A percentile compares a stretch with the other conserved stretches of the same genome.
Evolutionary conservation across 2,888 invertebrate genomes (phyloP).

Genomic region (Bellardia bayeri): DNA sequence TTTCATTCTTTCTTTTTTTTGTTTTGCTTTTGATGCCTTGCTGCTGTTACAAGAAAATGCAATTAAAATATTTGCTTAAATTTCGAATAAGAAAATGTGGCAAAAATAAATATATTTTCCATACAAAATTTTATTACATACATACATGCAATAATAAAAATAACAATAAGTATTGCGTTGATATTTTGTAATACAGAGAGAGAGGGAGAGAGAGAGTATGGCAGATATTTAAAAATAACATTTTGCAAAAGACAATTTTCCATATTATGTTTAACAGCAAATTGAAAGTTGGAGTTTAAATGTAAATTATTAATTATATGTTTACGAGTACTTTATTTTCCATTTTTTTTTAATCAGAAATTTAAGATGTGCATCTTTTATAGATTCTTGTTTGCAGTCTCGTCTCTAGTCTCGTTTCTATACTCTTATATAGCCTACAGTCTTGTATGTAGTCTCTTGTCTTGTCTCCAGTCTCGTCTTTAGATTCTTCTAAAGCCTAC

Average conservation of each 20-base stretch:
- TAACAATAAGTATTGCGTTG: conserved; percentile 47
- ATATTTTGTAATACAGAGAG: background rate
- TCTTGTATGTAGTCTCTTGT: too few relatives aligned
- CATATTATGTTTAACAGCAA: background rate
- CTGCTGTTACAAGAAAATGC: conserved; percentile 74
- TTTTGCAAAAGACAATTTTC: conserved; percentile 25
- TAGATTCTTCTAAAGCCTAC: too few relatives aligned
- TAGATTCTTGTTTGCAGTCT: too few relatives aligned
- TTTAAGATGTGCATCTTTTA: too few relatives aligned
- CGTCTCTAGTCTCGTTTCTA: too few relatives aligned
- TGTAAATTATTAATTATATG: too few relatives aligned
- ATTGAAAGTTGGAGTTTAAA: background rate
- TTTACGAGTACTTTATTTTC: background rate
- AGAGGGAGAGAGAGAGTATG: background rate
- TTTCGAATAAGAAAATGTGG: conserved; percentile 48
- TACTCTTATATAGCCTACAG: too few relatives aligned
- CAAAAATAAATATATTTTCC: conserved; percentile 51
- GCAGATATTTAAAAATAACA: conserved; percentile 40
- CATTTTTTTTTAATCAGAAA: too few relatives aligned
- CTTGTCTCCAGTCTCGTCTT: too few relatives aligned
- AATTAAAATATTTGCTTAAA: conserved; percentile 77
- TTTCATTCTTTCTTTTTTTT: background rate
- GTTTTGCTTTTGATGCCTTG: conserved; percentile 20
- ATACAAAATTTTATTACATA: background rate
- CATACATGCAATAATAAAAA: conserved; percentile 57